Evolutionary conservation across 23 tunicate species (phyloP).

Genomic region (Ascidia mentula): DNA sequence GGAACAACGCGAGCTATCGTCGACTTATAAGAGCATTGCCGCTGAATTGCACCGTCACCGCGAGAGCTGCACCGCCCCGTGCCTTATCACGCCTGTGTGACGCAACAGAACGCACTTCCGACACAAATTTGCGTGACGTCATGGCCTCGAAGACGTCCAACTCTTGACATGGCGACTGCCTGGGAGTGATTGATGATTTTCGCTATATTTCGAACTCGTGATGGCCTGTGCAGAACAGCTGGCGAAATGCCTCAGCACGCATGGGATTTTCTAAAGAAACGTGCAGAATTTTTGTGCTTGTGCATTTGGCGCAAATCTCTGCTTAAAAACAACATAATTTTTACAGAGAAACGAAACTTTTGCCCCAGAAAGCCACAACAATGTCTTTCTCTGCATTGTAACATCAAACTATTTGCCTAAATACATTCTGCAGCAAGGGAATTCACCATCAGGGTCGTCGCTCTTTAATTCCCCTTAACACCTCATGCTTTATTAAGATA

Average conservation of each 20-base stretch:
- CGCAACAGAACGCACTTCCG: constrained; percentile 5
- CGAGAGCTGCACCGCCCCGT: constrained; percentile 8
- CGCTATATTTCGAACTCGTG: constrained; percentile 6
- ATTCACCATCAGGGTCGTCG: too few relatives aligned
- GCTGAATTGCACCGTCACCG: constrained; percentile 1
- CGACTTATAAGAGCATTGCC: not conserved
- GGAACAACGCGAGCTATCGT: not conserved
- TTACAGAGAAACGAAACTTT: too few relatives aligned
- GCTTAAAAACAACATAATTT: too few relatives aligned
- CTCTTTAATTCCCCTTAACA: too few relatives aligned
- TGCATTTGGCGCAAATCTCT: too few relatives aligned
- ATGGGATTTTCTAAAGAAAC: not conserved
- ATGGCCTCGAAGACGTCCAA: not conserved
- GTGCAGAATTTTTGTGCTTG: not conserved
- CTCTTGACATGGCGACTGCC: not conserved
- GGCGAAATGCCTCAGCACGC: not conserved
- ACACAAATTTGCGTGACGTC: constrained; percentile 2
- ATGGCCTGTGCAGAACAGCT: not conserved
- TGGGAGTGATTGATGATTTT: not conserved
- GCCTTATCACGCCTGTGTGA: constrained; percentile 14
- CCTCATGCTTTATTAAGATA: too few relatives aligned
- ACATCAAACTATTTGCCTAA: too few relatives aligned
- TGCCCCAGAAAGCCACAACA: too few relatives aligned
- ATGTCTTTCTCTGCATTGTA: too few relatives aligned
- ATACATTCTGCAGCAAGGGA: too few relatives aligned